These are phyloP conservation scores for Agrotis clavis DNA, from an alignment of 2,888 invertebrate species.

Conservation along the genomic window DNA sequence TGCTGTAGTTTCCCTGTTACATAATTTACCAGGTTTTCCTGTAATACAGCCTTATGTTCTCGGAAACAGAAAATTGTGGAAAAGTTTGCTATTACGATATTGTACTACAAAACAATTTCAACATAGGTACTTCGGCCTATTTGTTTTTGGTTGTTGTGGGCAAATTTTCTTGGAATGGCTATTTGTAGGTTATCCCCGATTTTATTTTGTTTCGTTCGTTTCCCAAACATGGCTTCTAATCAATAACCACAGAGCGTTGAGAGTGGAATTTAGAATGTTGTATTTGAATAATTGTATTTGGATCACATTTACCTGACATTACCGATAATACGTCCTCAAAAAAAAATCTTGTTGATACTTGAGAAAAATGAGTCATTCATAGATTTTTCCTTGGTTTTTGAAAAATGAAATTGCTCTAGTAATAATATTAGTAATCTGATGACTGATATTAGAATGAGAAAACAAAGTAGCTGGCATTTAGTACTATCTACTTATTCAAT, in stretches of 20 bases:
- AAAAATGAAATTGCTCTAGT: conserved; percentile 16
- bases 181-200: conserved; percentile 16
- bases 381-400: background rate
- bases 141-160: background rate
- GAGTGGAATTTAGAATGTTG: background rate
- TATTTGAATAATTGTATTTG: background rate
- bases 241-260: conserved; percentile 19
- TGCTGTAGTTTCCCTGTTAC: conserved; percentile 53
- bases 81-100: conserved; percentile 10
- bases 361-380: too few species aligned
- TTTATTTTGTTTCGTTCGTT: conserved; percentile 8
- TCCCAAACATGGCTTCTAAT: conserved; percentile 4
- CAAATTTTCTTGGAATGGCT: background rate
- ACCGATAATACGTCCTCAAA: too few species aligned
- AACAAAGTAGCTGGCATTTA: background rate
- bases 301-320: background rate
- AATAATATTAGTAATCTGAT: conserved; percentile 6
- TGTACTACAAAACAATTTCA: background rate
- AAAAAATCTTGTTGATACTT: too few species aligned
- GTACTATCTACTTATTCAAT: conserved; percentile 30
- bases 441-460: background rate
- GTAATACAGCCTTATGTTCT: conserved; percentile 9
- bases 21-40: conserved; percentile 46
- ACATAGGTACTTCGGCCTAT: background rate
- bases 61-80: background rate